Percentiles rank a stretch among this genome's conserved stretches.
These are phyloP conservation scores for Cantharis flavilabris DNA, from an alignment of 2,888 invertebrate species.

Conservation along the genomic window DNA sequence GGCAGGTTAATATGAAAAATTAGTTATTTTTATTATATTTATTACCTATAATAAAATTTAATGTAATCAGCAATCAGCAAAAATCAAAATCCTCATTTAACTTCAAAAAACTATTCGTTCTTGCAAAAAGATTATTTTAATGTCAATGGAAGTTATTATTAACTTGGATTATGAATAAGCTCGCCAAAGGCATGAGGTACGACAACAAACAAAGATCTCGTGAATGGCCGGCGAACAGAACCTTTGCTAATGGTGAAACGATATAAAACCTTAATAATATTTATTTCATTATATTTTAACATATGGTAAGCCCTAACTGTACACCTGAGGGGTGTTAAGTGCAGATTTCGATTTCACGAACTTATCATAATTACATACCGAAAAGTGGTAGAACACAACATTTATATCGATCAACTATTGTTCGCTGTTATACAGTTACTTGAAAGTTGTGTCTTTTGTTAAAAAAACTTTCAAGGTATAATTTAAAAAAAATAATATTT, in stretches of 20 bases:
- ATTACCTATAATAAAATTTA: not conserved
- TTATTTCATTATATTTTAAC: constrained; percentile 32
- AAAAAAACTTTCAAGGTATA: constrained; percentile 18
- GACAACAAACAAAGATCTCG: constrained; percentile 39
- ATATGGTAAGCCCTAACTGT: constrained; percentile 48
- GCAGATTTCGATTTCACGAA: constrained; percentile 27
- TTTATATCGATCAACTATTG: constrained; percentile 31
- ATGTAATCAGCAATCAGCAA: not conserved
- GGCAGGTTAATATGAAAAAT: no score
- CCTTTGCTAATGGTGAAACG: constrained; percentile 48
- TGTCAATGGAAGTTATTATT: constrained; percentile 45
- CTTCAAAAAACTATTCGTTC: not conserved
- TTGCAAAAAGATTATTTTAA: constrained; percentile 27
- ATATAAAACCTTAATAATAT: constrained; percentile 39
- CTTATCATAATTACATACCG: constrained; percentile 32
- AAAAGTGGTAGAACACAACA: constrained; percentile 21
- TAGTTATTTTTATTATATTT: no score
- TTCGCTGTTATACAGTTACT: constrained; percentile 32
- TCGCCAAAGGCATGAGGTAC: constrained; percentile 39
- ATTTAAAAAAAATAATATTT: constrained; percentile 4
- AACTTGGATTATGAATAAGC: constrained; percentile 24
- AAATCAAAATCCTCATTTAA: not conserved
- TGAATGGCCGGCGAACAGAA: constrained; percentile 38
- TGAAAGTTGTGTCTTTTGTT: constrained; percentile 32
- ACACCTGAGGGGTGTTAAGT: constrained; percentile 35